Evolutionary conservation across 2,888 invertebrate genomes (phyloP).

Genomic region (Nemotelus nigrinus): DNA sequence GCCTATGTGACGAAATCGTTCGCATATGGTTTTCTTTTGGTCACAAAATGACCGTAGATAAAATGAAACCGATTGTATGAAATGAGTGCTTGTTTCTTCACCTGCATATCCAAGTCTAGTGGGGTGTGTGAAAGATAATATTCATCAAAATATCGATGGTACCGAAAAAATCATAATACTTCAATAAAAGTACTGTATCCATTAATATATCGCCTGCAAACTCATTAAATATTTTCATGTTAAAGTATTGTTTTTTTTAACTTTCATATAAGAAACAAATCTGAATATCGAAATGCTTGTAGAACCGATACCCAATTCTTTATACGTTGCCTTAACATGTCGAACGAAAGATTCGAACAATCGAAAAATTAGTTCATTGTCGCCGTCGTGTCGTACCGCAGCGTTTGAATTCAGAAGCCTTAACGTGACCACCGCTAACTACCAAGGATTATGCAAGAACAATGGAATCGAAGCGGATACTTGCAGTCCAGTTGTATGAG

Average conservation of each 20-base stretch:
- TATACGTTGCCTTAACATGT: too few relatives aligned
- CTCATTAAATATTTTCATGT: too few relatives aligned
- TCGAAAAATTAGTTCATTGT: slow-evolving; percentile 46
- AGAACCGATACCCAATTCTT: too few relatives aligned
- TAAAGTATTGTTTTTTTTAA: too few relatives aligned
- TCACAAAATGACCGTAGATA: slow-evolving; percentile 27
- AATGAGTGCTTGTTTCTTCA: slow-evolving; percentile 32
- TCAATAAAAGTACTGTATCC: too few relatives aligned
- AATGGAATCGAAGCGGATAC: slow-evolving; percentile 1
- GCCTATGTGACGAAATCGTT: slow-evolving; percentile 29
- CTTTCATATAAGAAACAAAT: too few relatives aligned
- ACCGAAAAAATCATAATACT: too few relatives aligned
- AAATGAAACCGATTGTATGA: slow-evolving; percentile 3
- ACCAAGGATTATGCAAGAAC: slow-evolving; percentile 44
- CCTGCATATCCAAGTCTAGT: slow-evolving; percentile 15
- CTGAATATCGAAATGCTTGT: too few relatives aligned
- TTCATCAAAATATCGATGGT: too few relatives aligned
- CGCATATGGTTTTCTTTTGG: slow-evolving; percentile 44
- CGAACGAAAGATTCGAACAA: slow-evolving; percentile 15
- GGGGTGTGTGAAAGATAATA: background rate
- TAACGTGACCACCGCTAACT: slow-evolving; percentile 47
- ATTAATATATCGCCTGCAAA: too few relatives aligned
- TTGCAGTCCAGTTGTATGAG: slow-evolving; percentile 11
- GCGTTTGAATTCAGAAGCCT: slow-evolving; percentile 31
- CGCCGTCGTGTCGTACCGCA: slow-evolving; percentile 34